phyloP scores from a whole-genome alignment of 2,113 vertebrate species.

The Apistogramma diplotaenia region DNA sequence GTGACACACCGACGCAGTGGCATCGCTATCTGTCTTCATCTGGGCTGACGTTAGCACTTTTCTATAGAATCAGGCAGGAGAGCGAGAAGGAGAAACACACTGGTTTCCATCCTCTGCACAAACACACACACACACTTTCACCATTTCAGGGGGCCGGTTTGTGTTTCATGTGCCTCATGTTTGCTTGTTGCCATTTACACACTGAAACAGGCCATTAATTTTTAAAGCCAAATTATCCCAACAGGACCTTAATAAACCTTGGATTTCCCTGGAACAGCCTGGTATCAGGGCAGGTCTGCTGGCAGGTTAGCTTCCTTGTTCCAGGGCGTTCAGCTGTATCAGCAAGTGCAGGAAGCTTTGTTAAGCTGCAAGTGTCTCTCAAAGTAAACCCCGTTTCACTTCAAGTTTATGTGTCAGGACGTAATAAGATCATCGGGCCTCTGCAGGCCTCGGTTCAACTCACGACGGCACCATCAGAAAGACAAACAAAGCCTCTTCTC shows the following conservation, averaged over 20 bases:
- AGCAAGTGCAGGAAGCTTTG: neutral
- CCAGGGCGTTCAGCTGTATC: neutral
- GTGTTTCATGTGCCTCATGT: conserved; percentile 18
- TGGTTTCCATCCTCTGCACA: neutral
- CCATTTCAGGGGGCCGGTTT: conserved; percentile 39
- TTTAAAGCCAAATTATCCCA: neutral
- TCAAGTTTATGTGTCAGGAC: neutral
- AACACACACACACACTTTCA: neutral
- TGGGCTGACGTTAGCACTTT: conserved; percentile 41
- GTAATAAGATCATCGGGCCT: too few species aligned
- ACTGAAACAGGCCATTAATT: conserved; percentile 20
- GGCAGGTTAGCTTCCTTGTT: neutral
- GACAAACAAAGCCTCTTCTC: too few species aligned
- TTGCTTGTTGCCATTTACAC: conserved; percentile 1
- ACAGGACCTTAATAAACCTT: neutral
- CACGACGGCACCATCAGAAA: too few species aligned
- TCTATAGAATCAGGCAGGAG: conserved; percentile 28
- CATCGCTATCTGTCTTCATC: conserved; percentile 45
- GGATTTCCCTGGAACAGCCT: neutral
- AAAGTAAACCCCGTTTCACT: too few species aligned
- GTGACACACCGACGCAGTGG: conserved; percentile 20
- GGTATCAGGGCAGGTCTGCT: neutral
- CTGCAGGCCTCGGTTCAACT: too few species aligned
- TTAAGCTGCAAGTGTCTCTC: neutral
- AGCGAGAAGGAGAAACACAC: conserved; percentile 11